A percentile compares a stretch with the other conserved stretches of the same genome.
phyloP scores from a whole-genome alignment of 2,113 vertebrate species.

The Sceloporus tristichus region DNA sequence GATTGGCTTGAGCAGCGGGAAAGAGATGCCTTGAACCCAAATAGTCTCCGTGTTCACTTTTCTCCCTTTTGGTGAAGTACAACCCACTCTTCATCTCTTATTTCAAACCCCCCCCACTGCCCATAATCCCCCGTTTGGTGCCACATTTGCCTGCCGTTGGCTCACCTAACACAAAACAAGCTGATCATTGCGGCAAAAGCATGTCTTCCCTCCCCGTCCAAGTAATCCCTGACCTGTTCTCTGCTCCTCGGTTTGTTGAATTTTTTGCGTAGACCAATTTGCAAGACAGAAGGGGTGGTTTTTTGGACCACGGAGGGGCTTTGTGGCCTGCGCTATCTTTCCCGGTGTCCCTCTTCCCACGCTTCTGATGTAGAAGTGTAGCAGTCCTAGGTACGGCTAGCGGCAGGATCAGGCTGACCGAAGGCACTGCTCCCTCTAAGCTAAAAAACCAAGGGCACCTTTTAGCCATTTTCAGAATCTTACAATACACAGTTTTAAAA shows the following conservation, averaged over 20 bases:
- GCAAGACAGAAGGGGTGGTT: neutral
- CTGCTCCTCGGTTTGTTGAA: no score
- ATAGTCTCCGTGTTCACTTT: neutral
- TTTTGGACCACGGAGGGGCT: neutral
- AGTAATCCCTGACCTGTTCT: no score
- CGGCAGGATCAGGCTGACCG: neutral
- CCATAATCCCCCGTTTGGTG: neutral
- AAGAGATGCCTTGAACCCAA: neutral
- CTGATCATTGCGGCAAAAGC: neutral
- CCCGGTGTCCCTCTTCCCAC: neutral
- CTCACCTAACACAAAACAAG: neutral
- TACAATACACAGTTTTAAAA: conserved; percentile 58
- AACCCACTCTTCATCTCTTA: neutral
- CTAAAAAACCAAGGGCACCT: conserved; percentile 44
- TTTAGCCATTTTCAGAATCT: conserved; percentile 50
- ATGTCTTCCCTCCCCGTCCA: no score
- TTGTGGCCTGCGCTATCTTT: neutral
- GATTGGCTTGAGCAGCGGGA: neutral
- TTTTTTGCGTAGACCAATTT: neutral
- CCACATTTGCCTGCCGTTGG: neutral
- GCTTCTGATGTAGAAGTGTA: neutral
- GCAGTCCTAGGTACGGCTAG: neutral
- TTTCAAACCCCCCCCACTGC: fast-evolving
- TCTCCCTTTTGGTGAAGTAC: neutral
- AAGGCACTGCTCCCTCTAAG: conserved; percentile 12